Conservation (phyloP, 2,113 vertebrate genomes). For the Rhombomys opimus region DNA sequence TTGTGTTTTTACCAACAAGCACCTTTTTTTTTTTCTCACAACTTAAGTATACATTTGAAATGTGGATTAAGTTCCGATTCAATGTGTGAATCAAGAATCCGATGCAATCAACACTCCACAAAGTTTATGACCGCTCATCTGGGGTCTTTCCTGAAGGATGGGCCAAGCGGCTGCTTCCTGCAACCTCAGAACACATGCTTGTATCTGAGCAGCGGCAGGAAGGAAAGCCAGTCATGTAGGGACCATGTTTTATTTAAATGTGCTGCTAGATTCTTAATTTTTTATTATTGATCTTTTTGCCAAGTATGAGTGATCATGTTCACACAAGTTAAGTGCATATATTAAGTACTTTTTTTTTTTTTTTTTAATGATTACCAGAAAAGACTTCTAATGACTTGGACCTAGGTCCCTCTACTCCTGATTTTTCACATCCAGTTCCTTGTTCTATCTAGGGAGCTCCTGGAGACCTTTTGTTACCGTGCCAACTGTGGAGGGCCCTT, state of each 20-base stretch:
- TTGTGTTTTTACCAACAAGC: slow-evolving; percentile 20
- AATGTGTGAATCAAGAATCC: not conserved
- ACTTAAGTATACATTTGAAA: slow-evolving; percentile 9
- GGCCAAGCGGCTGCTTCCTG: not conserved
- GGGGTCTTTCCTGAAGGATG: not conserved
- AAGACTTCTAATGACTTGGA: not conserved
- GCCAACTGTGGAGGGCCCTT: slow-evolving; percentile 3
- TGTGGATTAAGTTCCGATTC: not conserved
- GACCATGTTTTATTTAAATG: slow-evolving; percentile 45
- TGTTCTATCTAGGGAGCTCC: not conserved
- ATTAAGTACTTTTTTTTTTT: not conserved
- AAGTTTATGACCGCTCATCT: not conserved
- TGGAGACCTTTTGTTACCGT: not conserved
- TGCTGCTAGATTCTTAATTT: slow-evolving; percentile 45
- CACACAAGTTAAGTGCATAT: not conserved
- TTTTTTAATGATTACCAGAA: not conserved
- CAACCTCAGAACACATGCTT: not conserved
- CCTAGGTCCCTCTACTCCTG: not conserved
- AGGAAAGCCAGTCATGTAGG: not conserved
- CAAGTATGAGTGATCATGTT: not conserved
- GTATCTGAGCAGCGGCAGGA: slow-evolving; percentile 3
- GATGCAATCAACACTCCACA: not conserved
- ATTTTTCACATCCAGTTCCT: slow-evolving; percentile 1
- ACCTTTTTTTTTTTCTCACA: not conserved
- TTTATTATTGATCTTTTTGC: slow-evolving; percentile 47